Base-by-base conservation (phyloP, 2,113 vertebrate genomes). In the Craseonycteris thonglongyai region DNA sequence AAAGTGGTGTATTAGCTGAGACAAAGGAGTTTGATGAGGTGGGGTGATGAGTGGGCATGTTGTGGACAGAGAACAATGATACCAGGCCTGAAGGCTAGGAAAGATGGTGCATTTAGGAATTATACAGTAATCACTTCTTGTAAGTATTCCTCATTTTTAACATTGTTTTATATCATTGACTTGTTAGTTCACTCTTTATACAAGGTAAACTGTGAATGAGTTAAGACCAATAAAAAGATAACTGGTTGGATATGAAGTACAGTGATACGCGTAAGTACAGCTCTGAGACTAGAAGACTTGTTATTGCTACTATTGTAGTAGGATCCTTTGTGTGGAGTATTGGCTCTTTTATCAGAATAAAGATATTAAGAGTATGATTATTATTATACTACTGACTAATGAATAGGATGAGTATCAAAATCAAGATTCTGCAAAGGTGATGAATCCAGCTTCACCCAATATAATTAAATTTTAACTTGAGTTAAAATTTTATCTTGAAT, bases 401-500 rank as follows among this genome's bases (percentile, higher is more conserved):
- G n/a, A 91, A 15, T 88, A 88, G 74, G 45, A 68, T 69, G n/a
- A 94, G 16, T 93, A 54, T 74, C 22, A 90, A 47, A 86, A 86
- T 63, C 7, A 95, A 82, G 45, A 84, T 89, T 74, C 42, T 30
- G 51, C 66, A 80, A 40, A 42, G 78, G 13, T 80, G 75, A 91
- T 59, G 56, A 87, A 88, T 93, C 11, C 40, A 42, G 11, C 33
- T 93, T 93, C 54, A 82, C 89, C 54, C 79, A 54, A 19, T 86
- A 72, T 59, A 82, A 66, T 82, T 69, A 65, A 42, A 40, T 33
- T 79, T 94, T 61, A 35, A 84, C 49, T 85, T 89, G 85, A 85
- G 30, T 95, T 84, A 42, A 86, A 38, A 75, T 51, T 85, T 95
- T 63, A 47, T 92, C 49, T 82, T 91, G 69, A 89, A 35, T 93